Conservation (phyloP, 2,888 invertebrate species). For the Torymus tubicola region DNA sequence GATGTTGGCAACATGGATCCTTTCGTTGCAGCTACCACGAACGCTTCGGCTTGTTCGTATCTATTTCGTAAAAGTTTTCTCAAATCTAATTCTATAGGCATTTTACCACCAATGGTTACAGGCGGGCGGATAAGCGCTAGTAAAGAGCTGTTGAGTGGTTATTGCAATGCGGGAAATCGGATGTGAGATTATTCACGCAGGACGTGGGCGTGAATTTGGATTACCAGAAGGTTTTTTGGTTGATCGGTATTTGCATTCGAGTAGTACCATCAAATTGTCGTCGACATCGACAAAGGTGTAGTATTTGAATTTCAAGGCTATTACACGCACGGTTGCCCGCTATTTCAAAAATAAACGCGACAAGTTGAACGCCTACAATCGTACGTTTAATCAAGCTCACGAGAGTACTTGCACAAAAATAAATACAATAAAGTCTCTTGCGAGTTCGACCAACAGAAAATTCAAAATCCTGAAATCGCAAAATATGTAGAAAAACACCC, state of each 20-base stretch:
- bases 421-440: neutral
- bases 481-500: neutral
- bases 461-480: neutral
- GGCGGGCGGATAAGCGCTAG: constrained; percentile 63
- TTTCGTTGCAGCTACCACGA: constrained; percentile 58
- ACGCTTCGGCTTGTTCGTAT: constrained; percentile 62
- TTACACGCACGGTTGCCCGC: neutral
- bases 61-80: constrained; percentile 61
- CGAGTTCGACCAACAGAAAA: neutral
- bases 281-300: neutral
- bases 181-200: constrained; percentile 35
- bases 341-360: neutral
- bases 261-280: neutral
- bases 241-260: neutral
- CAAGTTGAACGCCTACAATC: neutral
- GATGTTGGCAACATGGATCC: constrained; percentile 57
- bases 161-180: constrained; percentile 42
- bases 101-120: constrained; percentile 65
- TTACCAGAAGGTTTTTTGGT: constrained; percentile 27
- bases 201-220: constrained; percentile 24
- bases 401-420: neutral
- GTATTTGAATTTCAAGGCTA: constrained; percentile 20
- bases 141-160: constrained; percentile 60
- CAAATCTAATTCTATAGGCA: constrained; percentile 62
- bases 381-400: neutral